Evolutionary conservation across 2,113 vertebrate genomes (phyloP).

Genomic region (Lampris megalopsis): DNA sequence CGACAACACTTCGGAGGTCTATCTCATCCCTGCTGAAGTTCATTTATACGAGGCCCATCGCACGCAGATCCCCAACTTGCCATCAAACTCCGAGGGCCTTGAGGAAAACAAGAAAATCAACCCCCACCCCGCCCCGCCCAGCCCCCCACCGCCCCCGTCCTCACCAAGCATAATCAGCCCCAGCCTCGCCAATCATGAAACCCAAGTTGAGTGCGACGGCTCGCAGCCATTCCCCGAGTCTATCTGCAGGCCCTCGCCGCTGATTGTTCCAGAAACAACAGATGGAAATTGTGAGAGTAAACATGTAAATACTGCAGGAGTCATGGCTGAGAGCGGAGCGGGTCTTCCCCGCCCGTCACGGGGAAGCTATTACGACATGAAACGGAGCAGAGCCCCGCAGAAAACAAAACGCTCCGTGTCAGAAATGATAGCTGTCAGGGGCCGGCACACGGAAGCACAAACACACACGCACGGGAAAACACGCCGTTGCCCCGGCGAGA

Average conservation of each 20-base stretch:
- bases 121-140: slow-evolving; percentile 27
- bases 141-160: neutral
- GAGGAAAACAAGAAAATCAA: slow-evolving; percentile 68
- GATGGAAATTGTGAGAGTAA: slow-evolving; percentile 85
- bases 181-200: slow-evolving; percentile 83
- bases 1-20: neutral
- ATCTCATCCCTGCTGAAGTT: slow-evolving; percentile 57
- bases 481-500: neutral
- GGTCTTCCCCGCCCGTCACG: slow-evolving; percentile 60
- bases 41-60: slow-evolving; percentile 44
- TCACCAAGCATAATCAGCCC: slow-evolving; percentile 78
- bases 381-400: slow-evolving; percentile 61
- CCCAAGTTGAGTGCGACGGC: slow-evolving; percentile 79
- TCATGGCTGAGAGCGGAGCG: slow-evolving; percentile 65
- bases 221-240: slow-evolving; percentile 64
- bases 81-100: slow-evolving; percentile 73
- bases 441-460: slow-evolving; percentile 67
- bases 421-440: slow-evolving; percentile 67
- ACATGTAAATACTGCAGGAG: slow-evolving; percentile 84
- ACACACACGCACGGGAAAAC: slow-evolving; percentile 55
- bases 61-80: slow-evolving; percentile 34
- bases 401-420: slow-evolving; percentile 70
- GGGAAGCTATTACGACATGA: slow-evolving; percentile 66
- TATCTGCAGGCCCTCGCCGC: slow-evolving; percentile 68
- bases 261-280: slow-evolving; percentile 86